Percentiles rank a stretch among this genome's conserved stretches.
These are phyloP conservation scores for Gnathonemus longibarbis DNA, from an alignment of 2,113 vertebrate genomes.

Conservation along the genomic window DNA sequence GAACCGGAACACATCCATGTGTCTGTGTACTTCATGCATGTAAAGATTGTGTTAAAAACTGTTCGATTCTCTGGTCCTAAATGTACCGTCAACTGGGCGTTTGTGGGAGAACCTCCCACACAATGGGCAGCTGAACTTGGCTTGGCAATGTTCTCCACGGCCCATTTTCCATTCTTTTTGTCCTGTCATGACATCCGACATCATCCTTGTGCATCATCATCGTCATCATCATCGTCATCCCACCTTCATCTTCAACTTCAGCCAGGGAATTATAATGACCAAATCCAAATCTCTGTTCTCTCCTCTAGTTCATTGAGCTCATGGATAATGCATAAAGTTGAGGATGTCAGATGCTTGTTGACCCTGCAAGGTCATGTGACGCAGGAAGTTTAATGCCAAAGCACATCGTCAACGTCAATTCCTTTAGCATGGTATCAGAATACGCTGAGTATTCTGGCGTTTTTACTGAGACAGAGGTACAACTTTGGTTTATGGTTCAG, in stretches of 20 bases:
- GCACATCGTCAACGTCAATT: not conserved
- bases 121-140: not conserved
- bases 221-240: not conserved
- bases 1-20: not conserved
- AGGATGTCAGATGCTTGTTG: not conserved
- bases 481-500: not conserved
- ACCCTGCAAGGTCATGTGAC: not conserved
- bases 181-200: not conserved
- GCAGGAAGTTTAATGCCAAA: not conserved
- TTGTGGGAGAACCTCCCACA: not conserved
- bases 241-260: not conserved
- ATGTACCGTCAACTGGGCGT: not conserved
- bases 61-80: not conserved
- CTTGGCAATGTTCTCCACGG: not conserved
- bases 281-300: not conserved
- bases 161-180: not conserved
- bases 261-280: not conserved
- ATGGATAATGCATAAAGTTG: not conserved
- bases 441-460: not conserved
- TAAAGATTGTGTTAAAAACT: not conserved
- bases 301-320: not conserved
- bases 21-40: conserved; percentile 29
- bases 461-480: not conserved
- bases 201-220: not conserved
- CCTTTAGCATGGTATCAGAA: not conserved